phyloP scores from a whole-genome alignment of 2,113 vertebrate genomes.

The Dasyprocta punctata region DNA sequence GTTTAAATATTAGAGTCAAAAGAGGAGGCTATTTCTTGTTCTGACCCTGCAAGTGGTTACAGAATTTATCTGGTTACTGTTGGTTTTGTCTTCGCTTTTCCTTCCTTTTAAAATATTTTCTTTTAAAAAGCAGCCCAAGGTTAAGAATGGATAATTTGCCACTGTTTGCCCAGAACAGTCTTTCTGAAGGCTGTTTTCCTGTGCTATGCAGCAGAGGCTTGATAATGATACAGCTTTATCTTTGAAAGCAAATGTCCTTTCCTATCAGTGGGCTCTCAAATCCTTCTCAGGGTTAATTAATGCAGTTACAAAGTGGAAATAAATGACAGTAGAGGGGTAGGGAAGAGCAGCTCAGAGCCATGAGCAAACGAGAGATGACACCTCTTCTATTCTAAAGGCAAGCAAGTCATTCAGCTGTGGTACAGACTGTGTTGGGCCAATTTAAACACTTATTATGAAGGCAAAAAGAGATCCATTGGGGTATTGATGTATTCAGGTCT shows the following conservation, averaged over 20 bases:
- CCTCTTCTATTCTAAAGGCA: not conserved
- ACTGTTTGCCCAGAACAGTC: not conserved
- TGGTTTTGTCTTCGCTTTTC: constrained; percentile 52
- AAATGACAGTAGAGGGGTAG: constrained; percentile 34
- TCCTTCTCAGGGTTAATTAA: constrained; percentile 65
- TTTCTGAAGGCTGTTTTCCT: constrained; percentile 44
- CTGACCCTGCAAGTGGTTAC: not conserved
- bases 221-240: constrained; percentile 68
- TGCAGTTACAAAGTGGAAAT: constrained; percentile 61
- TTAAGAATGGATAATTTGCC: constrained; percentile 62
- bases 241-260: constrained; percentile 60
- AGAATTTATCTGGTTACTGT: constrained; percentile 17
- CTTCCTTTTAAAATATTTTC: constrained; percentile 60
- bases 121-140: constrained; percentile 58
- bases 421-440: not conserved
- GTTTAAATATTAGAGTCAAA: not conserved
- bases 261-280: not conserved
- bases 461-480: not conserved
- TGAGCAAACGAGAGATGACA: not conserved
- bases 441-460: not conserved
- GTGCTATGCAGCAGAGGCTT: not conserved
- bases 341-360: not conserved
- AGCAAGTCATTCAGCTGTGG: not conserved
- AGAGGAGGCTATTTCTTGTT: not conserved
- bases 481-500: not conserved